Evolutionary conservation across 2,113 vertebrate species (phyloP).

Genomic region (Otus sunia): DNA sequence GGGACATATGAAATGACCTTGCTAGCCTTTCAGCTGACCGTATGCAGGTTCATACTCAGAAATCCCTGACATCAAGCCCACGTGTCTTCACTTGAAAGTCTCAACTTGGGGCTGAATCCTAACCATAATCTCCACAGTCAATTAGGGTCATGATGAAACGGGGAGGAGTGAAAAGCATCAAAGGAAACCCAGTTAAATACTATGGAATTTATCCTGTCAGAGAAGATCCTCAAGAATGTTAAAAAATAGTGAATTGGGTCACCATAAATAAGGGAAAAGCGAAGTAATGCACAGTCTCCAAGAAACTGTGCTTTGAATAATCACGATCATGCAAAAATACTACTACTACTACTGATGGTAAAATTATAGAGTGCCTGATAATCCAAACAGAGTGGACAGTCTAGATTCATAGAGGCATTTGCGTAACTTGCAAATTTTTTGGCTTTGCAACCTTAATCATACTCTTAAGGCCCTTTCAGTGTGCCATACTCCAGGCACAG

Average conservation of each 20-base stretch:
- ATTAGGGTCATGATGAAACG: accelerated
- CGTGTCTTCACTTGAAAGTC: not conserved
- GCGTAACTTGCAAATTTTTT: not conserved
- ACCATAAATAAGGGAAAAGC: not conserved
- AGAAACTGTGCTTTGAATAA: not conserved
- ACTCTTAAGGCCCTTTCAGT: not conserved
- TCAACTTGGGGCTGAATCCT: not conserved
- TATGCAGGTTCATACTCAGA: not conserved
- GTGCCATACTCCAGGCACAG: not conserved
- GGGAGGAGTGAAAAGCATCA: not conserved
- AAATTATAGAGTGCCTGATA: not conserved
- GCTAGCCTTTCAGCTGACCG: not conserved
- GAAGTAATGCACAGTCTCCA: not conserved
- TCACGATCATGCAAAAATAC: not conserved
- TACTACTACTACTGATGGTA: not conserved
- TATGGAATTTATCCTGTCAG: not conserved
- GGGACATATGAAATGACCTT: accelerated
- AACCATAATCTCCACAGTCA: not conserved
- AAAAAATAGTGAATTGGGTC: not conserved
- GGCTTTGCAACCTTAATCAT: not conserved
- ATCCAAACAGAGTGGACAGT: not conserved
- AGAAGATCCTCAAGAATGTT: not conserved
- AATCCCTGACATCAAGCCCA: not conserved
- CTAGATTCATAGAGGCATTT: not conserved
- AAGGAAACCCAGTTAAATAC: not conserved